phyloP scores from a whole-genome alignment of 2,113 vertebrate genomes.

The Bos javanicus region DNA sequence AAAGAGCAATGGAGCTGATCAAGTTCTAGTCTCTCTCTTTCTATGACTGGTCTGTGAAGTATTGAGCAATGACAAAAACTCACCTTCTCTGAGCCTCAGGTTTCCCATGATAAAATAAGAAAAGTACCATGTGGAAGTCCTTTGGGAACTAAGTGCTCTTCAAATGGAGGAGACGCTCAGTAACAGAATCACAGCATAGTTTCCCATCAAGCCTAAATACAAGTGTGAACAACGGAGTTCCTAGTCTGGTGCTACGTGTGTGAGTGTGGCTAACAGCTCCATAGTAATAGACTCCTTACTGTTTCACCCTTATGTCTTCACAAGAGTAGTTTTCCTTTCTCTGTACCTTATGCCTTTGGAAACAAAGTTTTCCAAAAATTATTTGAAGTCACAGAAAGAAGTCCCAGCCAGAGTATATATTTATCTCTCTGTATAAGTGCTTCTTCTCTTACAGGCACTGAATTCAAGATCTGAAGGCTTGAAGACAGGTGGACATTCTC shows the following conservation, averaged over 20 bases:
- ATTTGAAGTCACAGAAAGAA: neutral
- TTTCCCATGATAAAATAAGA: neutral
- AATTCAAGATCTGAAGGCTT: neutral
- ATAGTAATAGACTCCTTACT: neutral
- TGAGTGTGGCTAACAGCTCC: neutral
- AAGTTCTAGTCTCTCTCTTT: neutral
- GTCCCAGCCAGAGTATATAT: neutral
- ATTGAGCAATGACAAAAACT: neutral
- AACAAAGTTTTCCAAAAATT: neutral
- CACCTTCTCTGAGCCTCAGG: neutral
- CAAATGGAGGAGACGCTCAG: neutral
- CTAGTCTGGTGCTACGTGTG: neutral
- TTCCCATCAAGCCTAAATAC: neutral
- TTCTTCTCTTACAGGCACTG: neutral
- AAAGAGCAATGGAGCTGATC: neutral
- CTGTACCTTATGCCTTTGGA: neutral
- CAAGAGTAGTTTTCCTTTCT: neutral
- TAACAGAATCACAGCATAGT: neutral
- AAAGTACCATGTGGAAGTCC: neutral
- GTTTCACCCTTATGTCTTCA: neutral
- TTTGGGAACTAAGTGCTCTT: neutral
- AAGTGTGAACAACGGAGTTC: neutral
- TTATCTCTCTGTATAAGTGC: neutral
- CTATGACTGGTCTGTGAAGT: neutral
- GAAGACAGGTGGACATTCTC: neutral